Percentiles rank a stretch among this genome's conserved stretches.
These are phyloP conservation scores for Apamea epomidion DNA, from an alignment of 2,888 invertebrate species.

Conservation along the genomic window DNA sequence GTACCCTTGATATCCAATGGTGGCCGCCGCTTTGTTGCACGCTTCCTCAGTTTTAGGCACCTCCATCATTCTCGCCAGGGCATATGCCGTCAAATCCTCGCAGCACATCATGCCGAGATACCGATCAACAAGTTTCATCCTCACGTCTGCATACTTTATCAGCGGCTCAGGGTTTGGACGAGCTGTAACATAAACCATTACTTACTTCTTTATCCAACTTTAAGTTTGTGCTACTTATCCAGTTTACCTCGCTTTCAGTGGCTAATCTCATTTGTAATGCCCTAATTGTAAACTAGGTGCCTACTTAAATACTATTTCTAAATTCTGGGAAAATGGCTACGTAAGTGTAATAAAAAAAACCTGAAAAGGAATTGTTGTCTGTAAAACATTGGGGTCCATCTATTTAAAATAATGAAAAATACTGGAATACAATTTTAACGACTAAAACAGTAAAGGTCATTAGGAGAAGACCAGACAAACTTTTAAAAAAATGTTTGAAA, in stretches of 20 bases:
- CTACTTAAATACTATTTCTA: slow-evolving; percentile 12
- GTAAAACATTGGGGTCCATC: not conserved
- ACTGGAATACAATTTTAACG: slow-evolving; percentile 63
- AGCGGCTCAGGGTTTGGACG: slow-evolving; percentile 77
- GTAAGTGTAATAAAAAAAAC: slow-evolving; percentile 15
- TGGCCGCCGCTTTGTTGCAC: slow-evolving; percentile 72
- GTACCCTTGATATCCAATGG: slow-evolving; percentile 72
- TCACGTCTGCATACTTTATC: slow-evolving; percentile 79
- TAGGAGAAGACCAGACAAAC: slow-evolving; percentile 78
- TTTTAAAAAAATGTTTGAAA: slow-evolving; percentile 80
- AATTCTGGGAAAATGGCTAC: slow-evolving; percentile 11
- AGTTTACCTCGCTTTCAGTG: slow-evolving; percentile 18
- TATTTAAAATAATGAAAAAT: slow-evolving; percentile 2
- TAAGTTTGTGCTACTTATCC: slow-evolving; percentile 33
- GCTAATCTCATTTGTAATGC: slow-evolving; percentile 38
- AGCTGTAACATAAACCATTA: slow-evolving; percentile 71
- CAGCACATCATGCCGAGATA: slow-evolving; percentile 84
- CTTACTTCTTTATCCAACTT: slow-evolving; percentile 35
- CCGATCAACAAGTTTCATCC: slow-evolving; percentile 79
- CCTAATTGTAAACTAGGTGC: slow-evolving; percentile 27
- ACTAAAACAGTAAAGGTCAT: slow-evolving; percentile 80
- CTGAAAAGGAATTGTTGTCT: slow-evolving; percentile 1
- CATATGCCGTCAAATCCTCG: slow-evolving; percentile 81
- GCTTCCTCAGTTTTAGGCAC: slow-evolving; percentile 78
- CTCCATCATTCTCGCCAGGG: slow-evolving; percentile 74